A percentile compares a stretch with the other conserved stretches of the same genome.
Conservation (phyloP, 2,888 invertebrate genomes). For the Hyles lineata region DNA sequence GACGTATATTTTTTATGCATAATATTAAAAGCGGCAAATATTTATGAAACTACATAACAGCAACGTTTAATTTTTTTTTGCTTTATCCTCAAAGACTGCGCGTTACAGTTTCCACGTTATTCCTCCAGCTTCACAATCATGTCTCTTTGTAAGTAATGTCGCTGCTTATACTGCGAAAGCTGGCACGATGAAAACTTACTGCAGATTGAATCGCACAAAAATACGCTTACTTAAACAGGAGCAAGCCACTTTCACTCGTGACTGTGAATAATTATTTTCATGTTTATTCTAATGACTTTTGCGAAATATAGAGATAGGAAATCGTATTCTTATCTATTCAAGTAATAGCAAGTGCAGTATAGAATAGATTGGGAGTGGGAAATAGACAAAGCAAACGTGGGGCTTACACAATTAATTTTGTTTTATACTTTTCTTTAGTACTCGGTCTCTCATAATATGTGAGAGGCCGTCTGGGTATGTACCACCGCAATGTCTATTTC, state of each 20-base stretch:
- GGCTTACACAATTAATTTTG: too few species aligned
- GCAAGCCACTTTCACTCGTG: conserved; percentile 17
- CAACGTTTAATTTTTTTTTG: not conserved
- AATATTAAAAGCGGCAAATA: not conserved
- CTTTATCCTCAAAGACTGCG: not conserved
- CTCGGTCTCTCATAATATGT: too few species aligned
- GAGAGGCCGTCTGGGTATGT: too few species aligned
- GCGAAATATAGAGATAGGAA: too few species aligned
- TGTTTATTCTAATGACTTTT: too few species aligned
- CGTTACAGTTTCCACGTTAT: conserved; percentile 30
- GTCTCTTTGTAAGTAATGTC: conserved; percentile 53
- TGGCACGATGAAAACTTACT: conserved; percentile 65
- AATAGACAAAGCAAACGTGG: too few species aligned
- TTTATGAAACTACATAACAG: not conserved
- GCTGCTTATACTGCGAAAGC: conserved; percentile 51
- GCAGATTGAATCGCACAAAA: conserved; percentile 65
- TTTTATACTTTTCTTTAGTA: too few species aligned
- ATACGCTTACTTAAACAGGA: conserved; percentile 47
- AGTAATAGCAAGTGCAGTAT: too few species aligned
- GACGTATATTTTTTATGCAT: not conserved
- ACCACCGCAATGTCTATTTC: too few species aligned
- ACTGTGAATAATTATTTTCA: not conserved
- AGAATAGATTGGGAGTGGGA: too few species aligned
- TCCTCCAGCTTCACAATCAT: conserved; percentile 44
- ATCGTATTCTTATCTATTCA: too few species aligned